Evolutionary conservation across 2,888 invertebrate genomes (phyloP).

Genomic region (Pammene aurita): DNA sequence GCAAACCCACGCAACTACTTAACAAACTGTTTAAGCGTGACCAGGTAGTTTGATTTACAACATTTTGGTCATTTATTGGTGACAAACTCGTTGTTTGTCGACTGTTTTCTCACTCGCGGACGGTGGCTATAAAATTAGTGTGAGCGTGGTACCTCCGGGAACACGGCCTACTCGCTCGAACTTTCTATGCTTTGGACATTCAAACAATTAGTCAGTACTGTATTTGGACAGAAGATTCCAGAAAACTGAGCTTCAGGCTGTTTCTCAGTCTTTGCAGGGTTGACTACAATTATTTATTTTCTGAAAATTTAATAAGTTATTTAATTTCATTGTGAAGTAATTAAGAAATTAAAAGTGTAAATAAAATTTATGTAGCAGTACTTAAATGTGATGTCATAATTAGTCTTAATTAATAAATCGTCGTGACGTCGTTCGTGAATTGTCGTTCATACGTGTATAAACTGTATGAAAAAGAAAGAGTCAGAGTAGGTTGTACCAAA

Average conservation of each 20-base stretch:
- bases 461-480: too few species aligned
- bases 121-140: slow-evolving; percentile 76
- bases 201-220: slow-evolving; percentile 29
- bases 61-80: slow-evolving; percentile 42
- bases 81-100: slow-evolving; percentile 38
- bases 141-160: slow-evolving; percentile 67
- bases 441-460: too few species aligned
- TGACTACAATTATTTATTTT: neutral
- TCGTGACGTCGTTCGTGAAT: too few species aligned
- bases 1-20: slow-evolving; percentile 24
- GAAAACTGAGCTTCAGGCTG: neutral
- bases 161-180: slow-evolving; percentile 55
- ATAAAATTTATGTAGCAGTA: too few species aligned
- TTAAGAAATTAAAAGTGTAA: too few species aligned
- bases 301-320: too few species aligned
- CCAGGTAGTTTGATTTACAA: slow-evolving; percentile 42
- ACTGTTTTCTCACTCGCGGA: slow-evolving; percentile 47
- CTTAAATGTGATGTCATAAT: too few species aligned
- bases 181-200: slow-evolving; percentile 59
- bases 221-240: slow-evolving; percentile 22
- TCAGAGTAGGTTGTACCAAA: too few species aligned
- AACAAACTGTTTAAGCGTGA: slow-evolving; percentile 33
- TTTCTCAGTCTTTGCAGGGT: slow-evolving; percentile 11
- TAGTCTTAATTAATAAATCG: too few species aligned
- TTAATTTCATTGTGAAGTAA: too few species aligned